These are phyloP conservation scores for Holacanthus passer DNA, from an alignment of 2,113 vertebrate species.

Conservation along the genomic window DNA sequence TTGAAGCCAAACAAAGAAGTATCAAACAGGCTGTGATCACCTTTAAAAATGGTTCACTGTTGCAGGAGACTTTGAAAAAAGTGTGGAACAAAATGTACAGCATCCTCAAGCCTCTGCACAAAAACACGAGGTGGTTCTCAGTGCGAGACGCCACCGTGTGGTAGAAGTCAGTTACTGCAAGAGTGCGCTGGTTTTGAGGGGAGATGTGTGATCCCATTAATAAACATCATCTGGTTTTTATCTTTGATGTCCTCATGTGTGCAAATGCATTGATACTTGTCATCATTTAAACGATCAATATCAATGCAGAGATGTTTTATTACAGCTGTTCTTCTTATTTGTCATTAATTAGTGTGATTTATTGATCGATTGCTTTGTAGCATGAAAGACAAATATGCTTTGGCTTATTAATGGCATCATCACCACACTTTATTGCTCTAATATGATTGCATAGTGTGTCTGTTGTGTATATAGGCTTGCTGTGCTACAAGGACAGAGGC, in stretches of 20 bases:
- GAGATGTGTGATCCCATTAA: slow-evolving; percentile 46
- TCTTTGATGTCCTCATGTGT: slow-evolving; percentile 20
- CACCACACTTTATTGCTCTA: not conserved
- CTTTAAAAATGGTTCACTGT: not conserved
- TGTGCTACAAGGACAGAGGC: not conserved
- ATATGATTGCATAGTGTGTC: not conserved
- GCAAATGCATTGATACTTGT: not conserved
- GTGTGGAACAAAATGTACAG: slow-evolving; percentile 30
- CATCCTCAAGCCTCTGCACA: not conserved
- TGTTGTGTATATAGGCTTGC: not conserved
- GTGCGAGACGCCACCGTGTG: slow-evolving; percentile 51
- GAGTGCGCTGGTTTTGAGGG: slow-evolving; percentile 10
- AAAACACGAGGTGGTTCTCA: not conserved
- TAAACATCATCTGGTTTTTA: not conserved
- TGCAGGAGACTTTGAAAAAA: not conserved
- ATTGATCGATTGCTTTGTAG: not conserved
- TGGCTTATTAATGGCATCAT: not conserved
- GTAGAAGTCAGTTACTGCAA: not conserved
- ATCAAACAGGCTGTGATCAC: not conserved
- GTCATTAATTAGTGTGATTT: not conserved
- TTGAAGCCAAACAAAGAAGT: not conserved
- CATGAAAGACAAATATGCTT: not conserved
- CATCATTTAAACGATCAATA: not conserved
- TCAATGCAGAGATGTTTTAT: not conserved
- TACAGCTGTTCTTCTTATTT: too few relatives aligned